Evolutionary conservation across 2,113 vertebrate genomes (phyloP).

Genomic region (Eurypyga helias): DNA sequence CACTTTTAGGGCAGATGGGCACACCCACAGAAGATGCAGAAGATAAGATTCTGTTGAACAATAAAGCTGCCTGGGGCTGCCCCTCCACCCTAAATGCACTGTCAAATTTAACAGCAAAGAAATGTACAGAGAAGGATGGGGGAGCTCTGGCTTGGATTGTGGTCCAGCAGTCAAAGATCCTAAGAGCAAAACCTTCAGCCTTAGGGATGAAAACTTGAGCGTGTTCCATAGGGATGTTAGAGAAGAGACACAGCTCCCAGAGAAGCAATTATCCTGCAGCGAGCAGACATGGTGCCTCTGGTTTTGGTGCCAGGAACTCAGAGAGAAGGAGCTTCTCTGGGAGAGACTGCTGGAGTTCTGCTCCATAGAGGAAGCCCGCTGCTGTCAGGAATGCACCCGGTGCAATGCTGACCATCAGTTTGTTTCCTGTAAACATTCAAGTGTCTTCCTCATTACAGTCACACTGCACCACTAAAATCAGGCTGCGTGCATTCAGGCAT

Average conservation of each 20-base stretch:
- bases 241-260: neutral
- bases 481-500: accelerated
- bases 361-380: neutral
- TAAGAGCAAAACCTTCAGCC: neutral
- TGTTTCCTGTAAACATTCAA: neutral
- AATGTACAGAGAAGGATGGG: neutral
- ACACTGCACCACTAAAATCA: neutral
- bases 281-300: neutral
- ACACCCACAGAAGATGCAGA: neutral
- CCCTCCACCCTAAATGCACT: neutral
- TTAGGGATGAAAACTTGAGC: neutral
- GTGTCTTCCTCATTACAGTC: accelerated
- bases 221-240: neutral
- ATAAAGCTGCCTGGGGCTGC: neutral
- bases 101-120: neutral
- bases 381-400: neutral
- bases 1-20: accelerated
- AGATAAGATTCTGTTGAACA: neutral
- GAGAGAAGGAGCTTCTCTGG: neutral
- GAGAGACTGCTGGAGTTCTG: neutral
- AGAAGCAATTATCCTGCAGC: neutral
- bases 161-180: neutral
- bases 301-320: neutral
- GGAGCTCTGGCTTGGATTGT: neutral
- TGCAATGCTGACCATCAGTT: neutral